phyloP scores from a whole-genome alignment of 2,113 vertebrate species.

The Isichthys henryi region DNA sequence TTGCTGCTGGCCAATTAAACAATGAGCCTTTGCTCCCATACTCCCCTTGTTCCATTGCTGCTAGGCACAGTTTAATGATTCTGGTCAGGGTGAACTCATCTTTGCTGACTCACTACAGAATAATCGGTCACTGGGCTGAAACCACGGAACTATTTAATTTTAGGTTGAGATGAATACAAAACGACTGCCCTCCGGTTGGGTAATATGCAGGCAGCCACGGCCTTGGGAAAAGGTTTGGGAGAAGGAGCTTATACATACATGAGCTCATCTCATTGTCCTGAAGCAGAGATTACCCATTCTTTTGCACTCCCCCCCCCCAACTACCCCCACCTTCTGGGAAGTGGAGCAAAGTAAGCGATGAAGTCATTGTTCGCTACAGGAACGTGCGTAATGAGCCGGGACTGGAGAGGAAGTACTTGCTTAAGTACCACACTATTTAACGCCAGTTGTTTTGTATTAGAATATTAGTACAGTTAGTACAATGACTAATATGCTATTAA shows the following conservation, averaged over 20 bases:
- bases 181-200: not conserved
- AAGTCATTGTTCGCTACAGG: not conserved
- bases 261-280: not conserved
- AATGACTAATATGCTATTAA: not conserved
- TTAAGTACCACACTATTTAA: not conserved
- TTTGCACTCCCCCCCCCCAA: too few relatives aligned
- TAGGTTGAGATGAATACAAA: slow-evolving; percentile 4
- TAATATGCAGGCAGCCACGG: not conserved
- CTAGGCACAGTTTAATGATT: not conserved
- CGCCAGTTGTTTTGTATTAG: not conserved
- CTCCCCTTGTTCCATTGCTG: not conserved
- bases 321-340: not conserved
- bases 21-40: not conserved
- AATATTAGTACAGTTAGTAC: not conserved
- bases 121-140: not conserved
- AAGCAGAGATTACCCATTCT: not conserved
- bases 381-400: not conserved
- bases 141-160: not conserved
- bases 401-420: not conserved
- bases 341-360: not conserved
- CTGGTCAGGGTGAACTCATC: not conserved
- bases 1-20: not conserved
- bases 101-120: not conserved
- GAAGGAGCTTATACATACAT: not conserved
- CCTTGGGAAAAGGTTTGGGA: not conserved